Evolutionary conservation across 2,888 invertebrate genomes (phyloP).

Genomic region (Calliphora vomitoria): DNA sequence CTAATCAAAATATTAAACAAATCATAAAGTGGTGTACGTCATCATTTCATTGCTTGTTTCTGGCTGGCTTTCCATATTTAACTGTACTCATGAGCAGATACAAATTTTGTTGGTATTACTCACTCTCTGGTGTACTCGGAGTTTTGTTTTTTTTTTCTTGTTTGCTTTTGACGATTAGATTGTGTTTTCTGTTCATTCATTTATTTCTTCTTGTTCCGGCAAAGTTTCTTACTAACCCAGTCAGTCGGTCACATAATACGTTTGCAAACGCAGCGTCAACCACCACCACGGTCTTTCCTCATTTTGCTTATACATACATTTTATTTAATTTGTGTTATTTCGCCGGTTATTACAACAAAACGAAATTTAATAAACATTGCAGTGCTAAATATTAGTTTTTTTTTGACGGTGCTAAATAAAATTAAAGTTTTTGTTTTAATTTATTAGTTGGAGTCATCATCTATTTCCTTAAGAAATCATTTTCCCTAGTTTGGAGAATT

Average conservation of each 20-base stretch:
- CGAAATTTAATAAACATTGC: conserved; percentile 19
- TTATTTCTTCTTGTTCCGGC: conserved; percentile 32
- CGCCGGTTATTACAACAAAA: conserved; percentile 55
- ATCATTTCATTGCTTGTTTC: background rate
- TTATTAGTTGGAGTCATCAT: background rate
- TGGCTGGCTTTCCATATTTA: background rate
- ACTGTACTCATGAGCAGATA: conserved; percentile 17
- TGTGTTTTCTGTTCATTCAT: conserved; percentile 10
- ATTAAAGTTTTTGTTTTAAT: background rate
- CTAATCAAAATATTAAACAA: background rate
- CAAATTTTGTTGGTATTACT: background rate
- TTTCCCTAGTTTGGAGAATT: conserved; percentile 22
- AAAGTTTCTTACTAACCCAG: conserved; percentile 23
- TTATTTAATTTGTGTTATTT: conserved; percentile 61
- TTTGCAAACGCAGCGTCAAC: conserved; percentile 50
- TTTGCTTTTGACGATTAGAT: conserved; percentile 1
- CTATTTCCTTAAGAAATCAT: background rate
- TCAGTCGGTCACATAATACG: conserved; percentile 67
- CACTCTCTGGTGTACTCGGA: background rate
- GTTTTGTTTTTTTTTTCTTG: background rate
- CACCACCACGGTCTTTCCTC: conserved; percentile 28
- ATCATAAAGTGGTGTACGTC: background rate
- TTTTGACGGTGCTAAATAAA: background rate
- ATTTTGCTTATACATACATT: conserved; percentile 49
- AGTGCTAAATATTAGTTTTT: background rate